phyloP scores from a whole-genome alignment of 2,888 invertebrate genomes.

The Oscheius sp. region DNA sequence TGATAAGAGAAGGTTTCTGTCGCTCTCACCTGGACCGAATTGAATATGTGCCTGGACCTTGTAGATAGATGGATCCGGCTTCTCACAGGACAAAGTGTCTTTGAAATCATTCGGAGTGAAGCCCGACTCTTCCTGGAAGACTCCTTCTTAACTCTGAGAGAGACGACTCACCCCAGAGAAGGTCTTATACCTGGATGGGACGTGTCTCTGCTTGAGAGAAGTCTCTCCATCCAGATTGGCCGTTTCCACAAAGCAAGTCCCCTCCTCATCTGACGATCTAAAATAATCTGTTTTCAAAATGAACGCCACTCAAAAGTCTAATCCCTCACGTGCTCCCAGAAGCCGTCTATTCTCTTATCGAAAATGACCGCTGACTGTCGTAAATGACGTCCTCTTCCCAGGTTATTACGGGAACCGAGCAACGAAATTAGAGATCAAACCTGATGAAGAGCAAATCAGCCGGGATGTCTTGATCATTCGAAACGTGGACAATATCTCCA shows the following conservation, averaged over 20 bases:
- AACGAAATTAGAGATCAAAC: too few relatives aligned
- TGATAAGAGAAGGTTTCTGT: too few relatives aligned
- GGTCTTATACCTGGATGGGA: slow-evolving; percentile 44
- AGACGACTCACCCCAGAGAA: slow-evolving; percentile 77
- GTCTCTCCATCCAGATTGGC: slow-evolving; percentile 95
- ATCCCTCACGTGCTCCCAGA: too few relatives aligned
- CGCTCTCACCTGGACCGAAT: slow-evolving; percentile 67
- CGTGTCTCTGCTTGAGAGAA: slow-evolving; percentile 85
- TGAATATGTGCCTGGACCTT: slow-evolving; percentile 82
- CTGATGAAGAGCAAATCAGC: slow-evolving; percentile 82
- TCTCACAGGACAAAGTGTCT: slow-evolving; percentile 88
- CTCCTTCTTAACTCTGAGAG: neutral
- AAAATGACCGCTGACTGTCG: too few relatives aligned
- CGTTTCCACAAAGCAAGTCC: slow-evolving; percentile 91
- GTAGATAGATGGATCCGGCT: slow-evolving; percentile 93
- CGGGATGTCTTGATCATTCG: slow-evolving; percentile 94
- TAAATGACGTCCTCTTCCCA: too few relatives aligned
- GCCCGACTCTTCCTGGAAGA: slow-evolving; percentile 41
- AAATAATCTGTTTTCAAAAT: neutral
- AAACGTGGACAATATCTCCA: slow-evolving; percentile 91
- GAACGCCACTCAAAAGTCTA: too few relatives aligned
- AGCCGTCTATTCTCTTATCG: too few relatives aligned
- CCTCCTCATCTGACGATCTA: slow-evolving; percentile 71
- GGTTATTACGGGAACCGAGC: too few relatives aligned
- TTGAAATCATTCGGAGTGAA: slow-evolving; percentile 75